Evolutionary conservation across 1,140 invertebrate species (phyloP), one percentile per base, ranked within the genome.

Genomic region (Drosophila sproati): DNA sequence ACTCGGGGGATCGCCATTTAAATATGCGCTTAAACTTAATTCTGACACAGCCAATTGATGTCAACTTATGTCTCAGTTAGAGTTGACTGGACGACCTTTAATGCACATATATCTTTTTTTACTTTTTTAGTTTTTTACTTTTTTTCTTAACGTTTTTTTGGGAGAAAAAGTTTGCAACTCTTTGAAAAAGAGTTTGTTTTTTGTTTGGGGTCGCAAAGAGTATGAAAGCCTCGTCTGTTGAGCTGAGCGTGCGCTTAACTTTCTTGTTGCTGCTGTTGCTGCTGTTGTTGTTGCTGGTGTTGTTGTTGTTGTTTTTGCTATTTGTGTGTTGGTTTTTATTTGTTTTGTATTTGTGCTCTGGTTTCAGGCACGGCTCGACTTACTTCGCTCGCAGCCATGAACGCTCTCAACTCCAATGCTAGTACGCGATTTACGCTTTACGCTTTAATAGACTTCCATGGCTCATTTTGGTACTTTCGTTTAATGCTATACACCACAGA

Each of bases 401-500:
- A 67, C 48, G 37, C 55, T 52, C 55, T 68, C 66, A 60, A 37
- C n/a, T n/a, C 10, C 6, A 51, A 20, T 20, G 20, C 64, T 74
- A 74, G 72, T 68, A 41, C 41, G 32, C 55, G 62, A 35, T 64
- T 60, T 29, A 34, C 48, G 61, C 48, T 63, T 47, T 55, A 56
- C 57, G 72, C 72, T 74, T 74, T 74, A 74, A 69, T 74, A 69
- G 64, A 69, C 48, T 59, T 57, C 61, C 52, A 73, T 67, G 54
- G 70, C 54, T 68, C 55, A 60, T 54, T 73, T 73, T 29, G 64
- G 71, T 73, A 73, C 64, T 70, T 74, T 62, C 50, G 64, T 39
- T 41, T 61, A 68, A 68, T 73, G 71, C 50, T 48, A 20, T 20
- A 10, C 37, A 57, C 10, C 48, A 28, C 70, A 67, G 56, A 20